Conservation (phyloP, 1,140 invertebrate species). For the Cherax destructor region DNA sequence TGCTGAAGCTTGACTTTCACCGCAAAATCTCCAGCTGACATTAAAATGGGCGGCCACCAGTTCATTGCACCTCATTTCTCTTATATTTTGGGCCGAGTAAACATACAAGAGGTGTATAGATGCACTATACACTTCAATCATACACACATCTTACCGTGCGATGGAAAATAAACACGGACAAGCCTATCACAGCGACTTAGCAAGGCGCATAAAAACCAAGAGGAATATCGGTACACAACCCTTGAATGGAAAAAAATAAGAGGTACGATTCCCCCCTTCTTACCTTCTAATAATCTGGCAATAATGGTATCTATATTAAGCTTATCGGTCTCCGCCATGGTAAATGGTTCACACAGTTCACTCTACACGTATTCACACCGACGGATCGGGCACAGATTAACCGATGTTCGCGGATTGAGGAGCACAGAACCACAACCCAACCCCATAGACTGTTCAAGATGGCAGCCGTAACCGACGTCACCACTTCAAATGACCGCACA, state of each 20-base stretch:
- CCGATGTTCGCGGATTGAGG: constrained; percentile 35
- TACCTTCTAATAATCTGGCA: constrained; percentile 69
- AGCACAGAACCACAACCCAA: constrained; percentile 32
- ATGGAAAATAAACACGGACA: too few species aligned
- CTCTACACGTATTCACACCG: not conserved
- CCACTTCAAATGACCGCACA: constrained; percentile 38
- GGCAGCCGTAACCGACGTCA: constrained; percentile 64
- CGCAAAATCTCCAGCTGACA: constrained; percentile 15
- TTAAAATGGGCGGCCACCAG: constrained; percentile 22
- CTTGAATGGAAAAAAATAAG: too few species aligned
- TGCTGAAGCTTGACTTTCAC: constrained; percentile 23
- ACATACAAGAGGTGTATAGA: too few species aligned
- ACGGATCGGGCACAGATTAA: constrained; percentile 18
- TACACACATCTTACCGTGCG: too few species aligned
- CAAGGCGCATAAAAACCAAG: too few species aligned
- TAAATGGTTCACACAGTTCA: not conserved
- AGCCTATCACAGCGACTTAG: not conserved
- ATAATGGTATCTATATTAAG: constrained; percentile 66
- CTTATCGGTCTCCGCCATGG: constrained; percentile 64
- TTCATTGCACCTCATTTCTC: constrained; percentile 1
- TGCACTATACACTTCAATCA: too few species aligned
- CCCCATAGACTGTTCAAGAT: constrained; percentile 53
- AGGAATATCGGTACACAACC: not conserved
- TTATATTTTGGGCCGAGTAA: not conserved
- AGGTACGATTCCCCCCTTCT: not conserved